Evolutionary conservation across 1,140 invertebrate genomes (phyloP).

Genomic region (Venustaconcha ellipsiformis): DNA sequence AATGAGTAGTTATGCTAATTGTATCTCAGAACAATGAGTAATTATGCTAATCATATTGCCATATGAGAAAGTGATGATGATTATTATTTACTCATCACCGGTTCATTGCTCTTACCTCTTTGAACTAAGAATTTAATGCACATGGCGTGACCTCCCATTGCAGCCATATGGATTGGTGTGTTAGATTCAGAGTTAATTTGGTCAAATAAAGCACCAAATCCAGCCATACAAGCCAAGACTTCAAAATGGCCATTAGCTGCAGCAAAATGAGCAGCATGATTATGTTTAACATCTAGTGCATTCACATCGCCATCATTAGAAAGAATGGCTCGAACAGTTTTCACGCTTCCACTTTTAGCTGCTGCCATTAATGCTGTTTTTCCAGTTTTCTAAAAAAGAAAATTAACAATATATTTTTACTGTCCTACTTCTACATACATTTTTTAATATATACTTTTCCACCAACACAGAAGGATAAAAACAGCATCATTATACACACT

Average conservation of each 20-base stretch:
- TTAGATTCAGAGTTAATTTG: slow-evolving; percentile 61
- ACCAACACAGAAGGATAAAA: too few species aligned
- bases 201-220: slow-evolving; percentile 67
- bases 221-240: slow-evolving; percentile 59
- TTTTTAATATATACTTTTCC: too few species aligned
- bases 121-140: slow-evolving; percentile 66
- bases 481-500: too few species aligned
- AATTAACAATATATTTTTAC: slow-evolving; percentile 3
- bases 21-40: too few species aligned
- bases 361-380: slow-evolving; percentile 68
- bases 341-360: slow-evolving; percentile 58
- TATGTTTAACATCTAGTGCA: slow-evolving; percentile 57
- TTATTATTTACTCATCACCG: too few species aligned
- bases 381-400: slow-evolving; percentile 53
- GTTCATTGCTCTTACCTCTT: slow-evolving; percentile 52
- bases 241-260: slow-evolving; percentile 63
- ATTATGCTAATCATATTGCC: too few species aligned
- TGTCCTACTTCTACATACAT: too few species aligned
- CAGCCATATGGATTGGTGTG: slow-evolving; percentile 66
- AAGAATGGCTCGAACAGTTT: slow-evolving; percentile 63
- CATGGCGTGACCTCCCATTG: slow-evolving; percentile 58
- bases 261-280: slow-evolving; percentile 66
- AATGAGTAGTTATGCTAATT: too few species aligned
- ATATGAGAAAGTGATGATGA: too few species aligned
- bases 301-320: slow-evolving; percentile 61